Evolutionary conservation across 2,797 vertebrate genomes (phyloP).

Genomic region (Karalla daura): DNA sequence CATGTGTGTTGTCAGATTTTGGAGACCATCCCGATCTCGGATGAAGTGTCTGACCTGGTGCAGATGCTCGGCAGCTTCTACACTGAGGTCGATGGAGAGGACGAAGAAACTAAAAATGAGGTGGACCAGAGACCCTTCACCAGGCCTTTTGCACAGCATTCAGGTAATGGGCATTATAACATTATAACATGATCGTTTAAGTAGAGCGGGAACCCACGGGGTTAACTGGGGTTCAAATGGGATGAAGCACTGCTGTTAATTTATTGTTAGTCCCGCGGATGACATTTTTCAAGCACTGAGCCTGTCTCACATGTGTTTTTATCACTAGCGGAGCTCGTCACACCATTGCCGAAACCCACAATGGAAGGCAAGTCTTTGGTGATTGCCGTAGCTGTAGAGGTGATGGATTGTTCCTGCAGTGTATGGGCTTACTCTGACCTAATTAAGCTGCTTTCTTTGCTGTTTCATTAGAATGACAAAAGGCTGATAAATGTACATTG

Average conservation of each 20-base stretch:
- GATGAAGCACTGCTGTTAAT: constrained; percentile 1
- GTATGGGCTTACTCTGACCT: neutral
- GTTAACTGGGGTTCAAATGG: neutral
- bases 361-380: constrained; percentile 77
- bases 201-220: neutral
- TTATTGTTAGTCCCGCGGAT: constrained; percentile 1
- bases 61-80: constrained; percentile 94
- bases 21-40: constrained; percentile 94
- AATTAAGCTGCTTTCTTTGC: constrained; percentile 15
- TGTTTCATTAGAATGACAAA: neutral
- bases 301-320: constrained; percentile 47
- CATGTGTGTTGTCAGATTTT: constrained; percentile 85
- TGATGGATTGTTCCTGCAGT: neutral
- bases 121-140: constrained; percentile 63
- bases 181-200: neutral
- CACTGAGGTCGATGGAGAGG: constrained; percentile 84
- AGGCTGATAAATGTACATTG: neutral
- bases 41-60: constrained; percentile 92
- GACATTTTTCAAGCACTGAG: neutral
- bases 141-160: constrained; percentile 63
- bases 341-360: constrained; percentile 37
- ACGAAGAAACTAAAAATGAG: constrained; percentile 44
- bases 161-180: constrained; percentile 58
- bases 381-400: constrained; percentile 24
- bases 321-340: constrained; percentile 61